Conservation (phyloP, 2,888 invertebrate genomes). For the Lochmaea crataegi region DNA sequence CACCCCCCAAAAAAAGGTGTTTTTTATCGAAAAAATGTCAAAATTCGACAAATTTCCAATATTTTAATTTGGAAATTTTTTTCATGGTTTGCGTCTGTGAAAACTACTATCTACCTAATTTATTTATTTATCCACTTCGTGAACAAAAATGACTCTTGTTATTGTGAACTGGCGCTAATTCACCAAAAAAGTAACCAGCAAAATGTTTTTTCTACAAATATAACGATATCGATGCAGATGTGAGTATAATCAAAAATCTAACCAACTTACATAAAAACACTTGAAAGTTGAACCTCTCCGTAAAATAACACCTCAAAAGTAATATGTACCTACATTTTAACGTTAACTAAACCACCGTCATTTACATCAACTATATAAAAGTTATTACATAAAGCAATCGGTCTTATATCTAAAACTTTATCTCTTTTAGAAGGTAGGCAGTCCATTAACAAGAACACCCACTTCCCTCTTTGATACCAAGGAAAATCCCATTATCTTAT, state of each 20-base stretch:
- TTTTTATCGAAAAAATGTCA: no score
- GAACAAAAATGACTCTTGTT: no score
- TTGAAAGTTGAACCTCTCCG: not conserved
- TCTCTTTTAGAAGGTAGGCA: constrained; percentile 20
- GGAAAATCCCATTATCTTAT: constrained; percentile 26
- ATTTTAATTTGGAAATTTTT: no score
- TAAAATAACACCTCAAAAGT: not conserved
- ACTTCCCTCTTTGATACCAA: constrained; percentile 32
- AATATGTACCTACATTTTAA: not conserved
- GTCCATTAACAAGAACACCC: constrained; percentile 28
- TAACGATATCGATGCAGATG: not conserved
- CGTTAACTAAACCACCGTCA: not conserved
- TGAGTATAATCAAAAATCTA: not conserved
- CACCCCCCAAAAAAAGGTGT: no score
- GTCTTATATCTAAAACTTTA: constrained; percentile 12
- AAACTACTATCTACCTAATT: no score
- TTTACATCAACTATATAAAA: not conserved
- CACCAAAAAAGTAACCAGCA: no score
- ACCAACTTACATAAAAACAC: not conserved
- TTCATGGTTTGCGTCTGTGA: no score
- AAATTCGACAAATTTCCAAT: no score
- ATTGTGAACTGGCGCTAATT: no score
- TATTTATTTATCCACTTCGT: no score
- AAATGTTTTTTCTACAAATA: no score
- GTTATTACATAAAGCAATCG: constrained; percentile 11